Conservation (phyloP, 1,140 invertebrate species). For the Diorhabda carinulata region DNA sequence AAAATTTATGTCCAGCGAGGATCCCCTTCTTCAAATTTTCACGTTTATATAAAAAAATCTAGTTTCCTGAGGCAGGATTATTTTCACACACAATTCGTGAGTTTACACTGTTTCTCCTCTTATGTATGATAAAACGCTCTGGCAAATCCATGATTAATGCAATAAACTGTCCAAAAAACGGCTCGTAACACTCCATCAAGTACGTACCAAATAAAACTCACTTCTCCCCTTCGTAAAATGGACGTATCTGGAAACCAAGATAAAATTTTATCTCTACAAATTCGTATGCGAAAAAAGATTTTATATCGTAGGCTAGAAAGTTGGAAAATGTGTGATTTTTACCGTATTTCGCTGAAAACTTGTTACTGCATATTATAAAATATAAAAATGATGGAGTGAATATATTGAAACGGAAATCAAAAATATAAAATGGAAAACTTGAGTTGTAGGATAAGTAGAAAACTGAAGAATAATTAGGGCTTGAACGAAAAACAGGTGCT, state of each 20-base stretch:
- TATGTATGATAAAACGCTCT: not conserved
- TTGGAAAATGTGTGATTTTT: not conserved
- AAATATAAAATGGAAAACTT: too few species aligned
- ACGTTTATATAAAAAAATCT: too few species aligned
- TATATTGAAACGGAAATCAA: too few species aligned
- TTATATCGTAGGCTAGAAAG: not conserved
- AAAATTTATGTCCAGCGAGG: too few species aligned
- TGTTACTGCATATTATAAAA: too few species aligned
- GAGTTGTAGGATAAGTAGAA: too few species aligned
- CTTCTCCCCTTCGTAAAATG: conserved; percentile 4
- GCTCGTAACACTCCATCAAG: not conserved
- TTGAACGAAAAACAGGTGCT: too few species aligned
- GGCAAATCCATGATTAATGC: not conserved
- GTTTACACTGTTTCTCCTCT: not conserved
- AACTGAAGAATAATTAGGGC: too few species aligned
- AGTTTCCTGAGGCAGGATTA: not conserved
- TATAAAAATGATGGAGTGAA: too few species aligned
- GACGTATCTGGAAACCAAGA: conserved; percentile 4
- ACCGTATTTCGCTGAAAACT: too few species aligned
- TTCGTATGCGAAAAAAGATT: not conserved
- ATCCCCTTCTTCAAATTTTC: too few species aligned
- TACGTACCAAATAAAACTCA: conserved; percentile 3
- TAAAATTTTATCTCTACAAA: conserved; percentile 12
- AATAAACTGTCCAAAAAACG: not conserved
- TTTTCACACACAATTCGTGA: not conserved